These are phyloP conservation scores for Sebastes paucispinis DNA, from an alignment of 2,797 vertebrate genomes.

Conservation along the genomic window DNA sequence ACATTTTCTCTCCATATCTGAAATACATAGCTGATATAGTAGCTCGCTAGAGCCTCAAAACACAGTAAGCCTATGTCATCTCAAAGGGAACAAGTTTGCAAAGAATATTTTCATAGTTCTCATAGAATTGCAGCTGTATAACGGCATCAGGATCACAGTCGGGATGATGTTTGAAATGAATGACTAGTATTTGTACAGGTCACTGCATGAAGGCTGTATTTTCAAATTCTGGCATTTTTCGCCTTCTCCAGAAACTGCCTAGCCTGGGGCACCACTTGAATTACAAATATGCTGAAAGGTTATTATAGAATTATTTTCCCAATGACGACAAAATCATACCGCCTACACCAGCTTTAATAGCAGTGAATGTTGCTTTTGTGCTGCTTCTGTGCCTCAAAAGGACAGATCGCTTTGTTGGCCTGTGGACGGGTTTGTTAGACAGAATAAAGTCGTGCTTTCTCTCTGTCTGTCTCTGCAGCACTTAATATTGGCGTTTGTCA, in stretches of 20 bases:
- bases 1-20: background rate
- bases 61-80: background rate
- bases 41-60: background rate
- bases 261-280: background rate
- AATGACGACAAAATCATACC: background rate
- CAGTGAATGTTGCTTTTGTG: constrained; percentile 15
- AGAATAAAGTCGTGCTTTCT: constrained; percentile 16
- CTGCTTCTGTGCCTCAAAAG: constrained; percentile 40
- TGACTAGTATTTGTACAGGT: background rate
- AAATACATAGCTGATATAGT: background rate
- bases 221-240: background rate
- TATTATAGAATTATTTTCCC: background rate
- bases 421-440: constrained; percentile 19
- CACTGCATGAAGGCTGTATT: background rate
- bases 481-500: constrained; percentile 52
- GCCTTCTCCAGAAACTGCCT: background rate
- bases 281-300: background rate
- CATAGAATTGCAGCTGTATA: background rate
- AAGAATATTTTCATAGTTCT: background rate
- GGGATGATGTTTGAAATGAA: background rate
- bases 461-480: constrained; percentile 22
- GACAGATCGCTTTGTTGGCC: constrained; percentile 12
- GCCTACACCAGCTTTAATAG: background rate
- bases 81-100: background rate
- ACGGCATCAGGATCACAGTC: background rate